Conservation (phyloP, 2,113 vertebrate genomes). For the Fulica atra region DNA sequence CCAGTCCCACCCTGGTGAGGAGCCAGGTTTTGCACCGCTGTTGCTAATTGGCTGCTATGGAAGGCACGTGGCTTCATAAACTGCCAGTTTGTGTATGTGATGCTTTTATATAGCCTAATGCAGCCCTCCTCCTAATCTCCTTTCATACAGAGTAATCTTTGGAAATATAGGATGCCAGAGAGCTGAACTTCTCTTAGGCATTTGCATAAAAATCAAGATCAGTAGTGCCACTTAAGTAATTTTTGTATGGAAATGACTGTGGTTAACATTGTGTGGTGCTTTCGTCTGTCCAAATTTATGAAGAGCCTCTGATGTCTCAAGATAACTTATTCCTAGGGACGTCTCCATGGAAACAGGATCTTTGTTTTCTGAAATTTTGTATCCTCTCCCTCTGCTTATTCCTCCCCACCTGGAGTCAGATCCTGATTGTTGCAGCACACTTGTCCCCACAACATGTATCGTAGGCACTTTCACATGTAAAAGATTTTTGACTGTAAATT, state of each 20-base stretch:
- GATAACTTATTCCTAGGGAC: constrained; percentile 38
- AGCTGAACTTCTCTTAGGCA: not conserved
- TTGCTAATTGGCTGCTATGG: not conserved
- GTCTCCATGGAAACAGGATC: constrained; percentile 62
- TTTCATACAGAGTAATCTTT: not conserved
- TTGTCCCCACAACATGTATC: not conserved
- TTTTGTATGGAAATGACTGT: not conserved
- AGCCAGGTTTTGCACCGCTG: not conserved
- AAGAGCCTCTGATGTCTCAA: constrained; percentile 31
- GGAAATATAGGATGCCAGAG: not conserved
- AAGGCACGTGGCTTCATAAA: not conserved
- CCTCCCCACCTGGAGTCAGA: not conserved
- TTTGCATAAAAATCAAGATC: constrained; percentile 26
- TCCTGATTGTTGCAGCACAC: not conserved
- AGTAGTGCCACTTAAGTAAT: not conserved
- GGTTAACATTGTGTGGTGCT: not conserved
- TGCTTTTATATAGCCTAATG: constrained; percentile 6
- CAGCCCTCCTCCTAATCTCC: constrained; percentile 24
- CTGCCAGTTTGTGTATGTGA: not conserved
- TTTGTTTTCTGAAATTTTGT: constrained; percentile 51
- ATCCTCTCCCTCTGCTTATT: not conserved
- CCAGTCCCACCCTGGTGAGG: not conserved
- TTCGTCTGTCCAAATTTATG: constrained; percentile 18
- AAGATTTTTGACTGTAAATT: not conserved
- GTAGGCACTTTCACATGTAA: not conserved